Conservation (phyloP, 2,888 invertebrate genomes). For the Andrena haemorrhoa region DNA sequence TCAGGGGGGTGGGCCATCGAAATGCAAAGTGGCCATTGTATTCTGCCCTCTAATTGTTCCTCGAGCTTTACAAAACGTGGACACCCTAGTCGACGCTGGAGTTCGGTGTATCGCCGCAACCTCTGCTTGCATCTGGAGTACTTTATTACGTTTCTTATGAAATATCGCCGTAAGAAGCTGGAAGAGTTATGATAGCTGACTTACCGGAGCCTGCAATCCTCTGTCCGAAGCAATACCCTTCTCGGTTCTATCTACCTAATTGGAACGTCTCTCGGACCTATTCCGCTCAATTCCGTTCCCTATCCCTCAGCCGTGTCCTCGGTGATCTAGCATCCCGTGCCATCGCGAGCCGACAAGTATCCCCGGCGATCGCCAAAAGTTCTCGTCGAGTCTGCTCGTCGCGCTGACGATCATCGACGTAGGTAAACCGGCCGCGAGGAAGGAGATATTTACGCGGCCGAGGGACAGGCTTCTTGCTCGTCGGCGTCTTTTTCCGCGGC, state of each 20-base stretch:
- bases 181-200: background rate
- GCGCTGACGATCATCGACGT: conserved; percentile 32
- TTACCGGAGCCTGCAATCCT: background rate
- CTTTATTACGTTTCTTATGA: conserved; percentile 8
- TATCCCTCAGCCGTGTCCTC: too few relatives aligned
- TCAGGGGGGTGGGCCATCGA: background rate
- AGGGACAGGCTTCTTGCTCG: conserved; percentile 48
- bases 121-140: background rate
- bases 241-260: background rate
- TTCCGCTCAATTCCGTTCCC: too few relatives aligned
- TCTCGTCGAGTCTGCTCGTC: background rate
- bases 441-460: conserved; percentile 49
- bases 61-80: conserved; percentile 16
- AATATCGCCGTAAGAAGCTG: conserved; percentile 5
- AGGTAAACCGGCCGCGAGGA: conserved; percentile 40
- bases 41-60: conserved; percentile 3
- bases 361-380: background rate
- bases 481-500: conserved; percentile 45
- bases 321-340: too few relatives aligned
- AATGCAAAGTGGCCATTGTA: conserved; percentile 37
- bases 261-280: too few relatives aligned
- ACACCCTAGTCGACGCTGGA: conserved; percentile 20
- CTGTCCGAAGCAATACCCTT: background rate
- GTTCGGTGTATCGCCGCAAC: conserved; percentile 10
- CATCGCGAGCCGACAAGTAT: too few relatives aligned